These are phyloP conservation scores for Cynoglossus semilaevis DNA, from an alignment of 2,113 vertebrate species.

Conservation along the genomic window DNA sequence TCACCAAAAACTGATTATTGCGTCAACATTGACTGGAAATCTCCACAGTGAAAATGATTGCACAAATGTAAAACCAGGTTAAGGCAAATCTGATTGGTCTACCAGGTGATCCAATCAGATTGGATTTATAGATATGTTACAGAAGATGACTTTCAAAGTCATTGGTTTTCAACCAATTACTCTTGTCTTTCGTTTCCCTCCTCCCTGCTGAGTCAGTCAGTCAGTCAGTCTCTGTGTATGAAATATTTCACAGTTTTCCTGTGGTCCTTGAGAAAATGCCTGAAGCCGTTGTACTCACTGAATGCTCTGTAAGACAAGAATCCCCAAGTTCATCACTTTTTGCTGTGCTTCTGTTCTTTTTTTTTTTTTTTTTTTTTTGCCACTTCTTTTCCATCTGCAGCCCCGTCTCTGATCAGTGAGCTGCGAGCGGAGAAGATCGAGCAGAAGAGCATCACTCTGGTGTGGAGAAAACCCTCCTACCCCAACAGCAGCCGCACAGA, in stretches of 20 bases:
- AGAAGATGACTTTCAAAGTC: background rate
- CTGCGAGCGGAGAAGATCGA: slow-evolving; percentile 86
- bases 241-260: slow-evolving; percentile 5
- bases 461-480: slow-evolving; percentile 82
- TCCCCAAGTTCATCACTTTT: slow-evolving; percentile 15
- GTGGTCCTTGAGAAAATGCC: slow-evolving; percentile 4
- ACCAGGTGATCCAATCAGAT: too few relatives aligned
- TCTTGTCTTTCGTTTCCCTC: slow-evolving; percentile 6
- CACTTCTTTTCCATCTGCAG: slow-evolving; percentile 62
- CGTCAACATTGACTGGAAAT: too few relatives aligned
- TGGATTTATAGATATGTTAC: too few relatives aligned
- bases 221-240: background rate
- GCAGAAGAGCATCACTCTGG: slow-evolving; percentile 87
- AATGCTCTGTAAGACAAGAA: slow-evolving; percentile 13
- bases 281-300: background rate
- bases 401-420: slow-evolving; percentile 77
- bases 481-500: slow-evolving; percentile 82
- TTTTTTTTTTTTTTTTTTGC: slow-evolving; percentile 4
- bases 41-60: too few relatives aligned
- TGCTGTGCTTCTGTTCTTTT: too few relatives aligned
- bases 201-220: background rate
- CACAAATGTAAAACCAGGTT: too few relatives aligned
- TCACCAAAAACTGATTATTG: too few relatives aligned
- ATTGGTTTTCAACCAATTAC: background rate
- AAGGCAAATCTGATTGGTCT: too few relatives aligned